Percentiles rank a stretch among this genome's conserved stretches.
Conservation (phyloP, 2,797 vertebrate genomes). For the Chaetodon trifasciatus region DNA sequence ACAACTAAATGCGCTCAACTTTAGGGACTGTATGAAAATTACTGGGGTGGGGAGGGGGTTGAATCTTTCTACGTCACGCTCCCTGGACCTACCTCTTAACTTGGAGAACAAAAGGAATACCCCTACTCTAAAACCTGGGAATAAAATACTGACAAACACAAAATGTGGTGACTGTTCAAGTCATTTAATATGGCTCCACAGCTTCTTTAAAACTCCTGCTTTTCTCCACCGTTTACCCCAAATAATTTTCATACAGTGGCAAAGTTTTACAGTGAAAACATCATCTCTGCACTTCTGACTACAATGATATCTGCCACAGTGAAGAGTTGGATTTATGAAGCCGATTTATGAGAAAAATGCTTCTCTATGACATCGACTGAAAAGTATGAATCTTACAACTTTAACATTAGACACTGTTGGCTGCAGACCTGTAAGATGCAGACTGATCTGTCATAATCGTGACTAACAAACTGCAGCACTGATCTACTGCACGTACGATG, state of each 20-base stretch:
- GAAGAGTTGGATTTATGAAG: slow-evolving; percentile 17
- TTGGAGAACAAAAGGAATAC: too few relatives aligned
- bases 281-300: background rate
- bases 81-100: too few relatives aligned
- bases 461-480: slow-evolving; percentile 20
- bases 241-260: slow-evolving; percentile 10
- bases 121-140: too few relatives aligned
- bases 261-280: background rate
- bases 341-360: slow-evolving; percentile 8
- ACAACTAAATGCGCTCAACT: background rate
- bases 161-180: background rate
- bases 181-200: background rate
- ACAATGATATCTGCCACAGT: background rate
- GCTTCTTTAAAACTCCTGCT: too few relatives aligned
- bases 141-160: too few relatives aligned
- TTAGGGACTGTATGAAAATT: slow-evolving; percentile 5
- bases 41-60: background rate
- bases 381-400: slow-evolving; percentile 5
- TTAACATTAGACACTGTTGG: slow-evolving; percentile 14
- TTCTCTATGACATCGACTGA: background rate
- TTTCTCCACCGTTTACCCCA: too few relatives aligned
- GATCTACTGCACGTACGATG: background rate
- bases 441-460: background rate
- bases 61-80: too few relatives aligned
- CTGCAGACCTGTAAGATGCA: too few relatives aligned